Conservation (phyloP, 2,888 invertebrate species). For the Ophion slaviceki region DNA sequence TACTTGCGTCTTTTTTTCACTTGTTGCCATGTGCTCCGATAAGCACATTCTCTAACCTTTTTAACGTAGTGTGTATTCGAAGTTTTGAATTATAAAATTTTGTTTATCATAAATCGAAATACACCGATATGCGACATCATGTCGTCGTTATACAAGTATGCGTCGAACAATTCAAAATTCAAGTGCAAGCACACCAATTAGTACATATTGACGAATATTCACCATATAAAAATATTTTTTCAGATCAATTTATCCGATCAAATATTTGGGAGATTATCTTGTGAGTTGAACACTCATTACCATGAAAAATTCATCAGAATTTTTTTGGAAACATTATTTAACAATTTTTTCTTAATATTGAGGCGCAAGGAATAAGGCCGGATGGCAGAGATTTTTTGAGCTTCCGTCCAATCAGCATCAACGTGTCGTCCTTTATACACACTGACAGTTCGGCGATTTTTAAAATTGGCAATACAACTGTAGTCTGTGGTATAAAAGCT, state of each 20-base stretch:
- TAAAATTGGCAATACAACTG: slow-evolving; percentile 92
- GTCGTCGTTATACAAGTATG: slow-evolving; percentile 3
- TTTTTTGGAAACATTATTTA: slow-evolving; percentile 20
- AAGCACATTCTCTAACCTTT: too few relatives aligned
- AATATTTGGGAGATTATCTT: slow-evolving; percentile 90
- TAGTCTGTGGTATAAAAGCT: slow-evolving; percentile 94
- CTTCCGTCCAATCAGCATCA: slow-evolving; percentile 88
- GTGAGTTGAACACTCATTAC: slow-evolving; percentile 73
- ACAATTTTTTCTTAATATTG: slow-evolving; percentile 20
- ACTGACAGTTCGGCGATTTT: slow-evolving; percentile 91
- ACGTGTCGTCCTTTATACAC: slow-evolving; percentile 86
- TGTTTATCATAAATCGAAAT: not conserved
- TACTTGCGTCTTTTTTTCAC: too few relatives aligned
- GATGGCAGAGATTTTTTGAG: slow-evolving; percentile 91
- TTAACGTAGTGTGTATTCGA: too few relatives aligned
- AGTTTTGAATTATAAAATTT: not conserved
- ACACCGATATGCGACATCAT: not conserved
- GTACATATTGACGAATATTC: not conserved
- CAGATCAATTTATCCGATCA: slow-evolving; percentile 90
- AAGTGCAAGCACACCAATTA: slow-evolving; percentile 1
- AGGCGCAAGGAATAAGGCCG: slow-evolving; percentile 88
- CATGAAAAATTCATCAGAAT: slow-evolving; percentile 20
- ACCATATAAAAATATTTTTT: slow-evolving; percentile 69
- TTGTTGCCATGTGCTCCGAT: too few relatives aligned
- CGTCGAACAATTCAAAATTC: not conserved